Percentiles rank a stretch among this genome's conserved stretches.
phyloP scores from a whole-genome alignment of 2,113 vertebrate genomes.

The Donacobius atricapilla region DNA sequence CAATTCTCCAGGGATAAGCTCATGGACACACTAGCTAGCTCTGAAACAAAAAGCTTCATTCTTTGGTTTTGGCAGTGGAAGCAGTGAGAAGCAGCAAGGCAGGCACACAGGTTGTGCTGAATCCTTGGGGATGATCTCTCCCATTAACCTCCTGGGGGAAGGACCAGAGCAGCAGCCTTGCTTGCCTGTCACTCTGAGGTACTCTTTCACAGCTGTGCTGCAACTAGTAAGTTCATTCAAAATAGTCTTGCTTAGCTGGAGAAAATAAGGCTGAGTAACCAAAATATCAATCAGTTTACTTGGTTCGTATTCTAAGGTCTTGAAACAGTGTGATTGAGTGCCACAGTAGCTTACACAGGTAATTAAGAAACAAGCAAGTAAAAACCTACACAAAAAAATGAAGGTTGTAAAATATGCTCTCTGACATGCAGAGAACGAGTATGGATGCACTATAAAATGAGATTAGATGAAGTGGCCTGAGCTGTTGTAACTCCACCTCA shows the following conservation, averaged over 20 bases:
- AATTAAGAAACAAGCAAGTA: background rate
- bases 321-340: background rate
- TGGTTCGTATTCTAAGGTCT: background rate
- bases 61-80: conserved; percentile 55
- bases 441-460: background rate
- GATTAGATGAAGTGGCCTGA: background rate
- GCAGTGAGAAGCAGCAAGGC: background rate
- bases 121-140: conserved; percentile 26
- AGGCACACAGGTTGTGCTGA: conserved; percentile 35
- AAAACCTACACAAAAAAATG: background rate
- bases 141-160: background rate
- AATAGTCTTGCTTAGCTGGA: background rate
- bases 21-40: conserved; percentile 39
- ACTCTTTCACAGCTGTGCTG: background rate
- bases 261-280: background rate
- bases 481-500: background rate
- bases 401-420: background rate
- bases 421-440: background rate
- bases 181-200: background rate
- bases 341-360: background rate
- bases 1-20: conserved; percentile 46
- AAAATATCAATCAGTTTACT: background rate
- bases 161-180: background rate
- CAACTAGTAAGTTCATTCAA: background rate
- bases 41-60: conserved; percentile 53